Conservation (phyloP, 2,888 invertebrate genomes). For the Drosophila fulvimacula region DNA sequence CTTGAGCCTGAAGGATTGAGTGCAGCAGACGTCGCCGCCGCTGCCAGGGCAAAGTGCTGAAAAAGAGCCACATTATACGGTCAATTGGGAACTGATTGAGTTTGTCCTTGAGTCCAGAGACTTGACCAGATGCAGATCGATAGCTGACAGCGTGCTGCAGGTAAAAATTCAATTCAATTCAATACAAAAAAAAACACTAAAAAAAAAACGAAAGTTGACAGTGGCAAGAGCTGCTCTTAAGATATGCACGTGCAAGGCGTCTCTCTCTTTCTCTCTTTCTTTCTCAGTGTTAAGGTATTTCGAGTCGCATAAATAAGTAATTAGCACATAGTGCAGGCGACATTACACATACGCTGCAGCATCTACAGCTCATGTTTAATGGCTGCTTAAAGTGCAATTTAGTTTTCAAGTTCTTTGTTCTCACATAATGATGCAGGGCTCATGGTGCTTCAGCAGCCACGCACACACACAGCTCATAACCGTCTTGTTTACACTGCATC, state of each 20-base stretch:
- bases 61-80: slow-evolving; percentile 65
- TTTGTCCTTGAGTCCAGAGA: slow-evolving; percentile 34
- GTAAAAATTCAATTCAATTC: slow-evolving; percentile 40
- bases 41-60: slow-evolving; percentile 35
- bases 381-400: slow-evolving; percentile 75
- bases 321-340: slow-evolving; percentile 69
- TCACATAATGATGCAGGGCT: slow-evolving; percentile 61
- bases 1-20: slow-evolving; percentile 30
- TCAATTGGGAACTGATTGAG: slow-evolving; percentile 77
- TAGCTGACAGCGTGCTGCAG: slow-evolving; percentile 24
- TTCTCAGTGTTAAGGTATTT: slow-evolving; percentile 25
- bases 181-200: slow-evolving; percentile 3
- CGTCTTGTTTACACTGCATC: slow-evolving; percentile 59
- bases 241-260: slow-evolving; percentile 22
- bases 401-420: slow-evolving; percentile 65
- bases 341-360: slow-evolving; percentile 43
- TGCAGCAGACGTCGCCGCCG: background rate
- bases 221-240: slow-evolving; percentile 27
- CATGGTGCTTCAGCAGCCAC: slow-evolving; percentile 1
- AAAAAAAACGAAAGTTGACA: slow-evolving; percentile 8
- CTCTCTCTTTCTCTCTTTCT: background rate
- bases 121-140: slow-evolving; percentile 41
- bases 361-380: slow-evolving; percentile 53
- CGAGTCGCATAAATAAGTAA: slow-evolving; percentile 72
- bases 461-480: slow-evolving; percentile 14